phyloP scores from a whole-genome alignment of 2,113 vertebrate species.

The Enhydra lutris region DNA sequence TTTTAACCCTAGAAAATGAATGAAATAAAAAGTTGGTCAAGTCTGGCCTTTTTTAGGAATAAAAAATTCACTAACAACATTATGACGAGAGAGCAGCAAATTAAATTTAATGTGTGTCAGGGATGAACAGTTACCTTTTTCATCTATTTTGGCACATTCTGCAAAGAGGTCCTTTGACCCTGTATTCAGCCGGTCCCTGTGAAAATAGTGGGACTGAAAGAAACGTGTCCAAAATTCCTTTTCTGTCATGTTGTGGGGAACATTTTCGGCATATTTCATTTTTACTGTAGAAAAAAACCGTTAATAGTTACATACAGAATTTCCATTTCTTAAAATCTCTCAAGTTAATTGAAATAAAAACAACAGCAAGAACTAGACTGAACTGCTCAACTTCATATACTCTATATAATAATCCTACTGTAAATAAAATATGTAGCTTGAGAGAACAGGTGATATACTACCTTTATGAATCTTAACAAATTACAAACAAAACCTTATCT shows the following conservation, averaged over 20 bases:
- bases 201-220: conserved; percentile 99
- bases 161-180: conserved; percentile 97
- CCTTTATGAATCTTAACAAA: not conserved
- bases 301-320: conserved; percentile 12
- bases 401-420: not conserved
- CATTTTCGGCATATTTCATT: conserved; percentile 97
- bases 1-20: conserved; percentile 89
- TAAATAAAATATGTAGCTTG: not conserved
- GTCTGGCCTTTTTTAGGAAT: not conserved
- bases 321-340: conserved; percentile 20
- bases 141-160: conserved; percentile 98
- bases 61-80: not conserved
- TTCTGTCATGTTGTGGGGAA: conserved; percentile 97
- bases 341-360: conserved; percentile 11
- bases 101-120: not conserved
- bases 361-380: not conserved
- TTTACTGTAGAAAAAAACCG: conserved; percentile 87
- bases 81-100: not conserved
- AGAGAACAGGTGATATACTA: not conserved
- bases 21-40: conserved; percentile 11
- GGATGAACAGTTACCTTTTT: conserved; percentile 87
- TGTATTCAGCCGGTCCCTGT: conserved; percentile 95
- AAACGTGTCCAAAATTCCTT: conserved; percentile 99
- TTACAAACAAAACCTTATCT: not conserved
- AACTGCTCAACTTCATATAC: not conserved